Evolutionary conservation across 1,140 invertebrate genomes (phyloP).

Genomic region (Dendrolimus punctatus): DNA sequence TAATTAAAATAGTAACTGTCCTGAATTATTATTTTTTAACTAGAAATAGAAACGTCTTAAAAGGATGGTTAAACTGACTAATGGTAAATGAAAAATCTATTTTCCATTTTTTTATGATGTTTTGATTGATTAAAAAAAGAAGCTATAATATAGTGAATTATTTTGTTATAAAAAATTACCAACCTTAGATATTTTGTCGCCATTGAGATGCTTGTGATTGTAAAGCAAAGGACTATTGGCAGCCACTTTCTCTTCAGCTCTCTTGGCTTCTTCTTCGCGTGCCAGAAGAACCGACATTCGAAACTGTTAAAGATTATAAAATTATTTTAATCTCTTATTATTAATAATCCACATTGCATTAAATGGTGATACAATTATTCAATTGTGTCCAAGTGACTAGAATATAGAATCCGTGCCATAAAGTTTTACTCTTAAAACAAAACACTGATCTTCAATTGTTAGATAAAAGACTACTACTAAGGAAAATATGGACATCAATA

Average conservation of each 20-base stretch:
- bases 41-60: too few species aligned
- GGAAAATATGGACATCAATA: too few species aligned
- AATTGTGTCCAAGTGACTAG: too few species aligned
- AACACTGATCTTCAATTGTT: too few species aligned
- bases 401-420: too few species aligned
- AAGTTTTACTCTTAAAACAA: too few species aligned
- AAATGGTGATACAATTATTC: background rate
- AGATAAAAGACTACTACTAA: too few species aligned
- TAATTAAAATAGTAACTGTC: background rate
- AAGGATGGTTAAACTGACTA: too few species aligned
- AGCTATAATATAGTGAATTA: too few species aligned
- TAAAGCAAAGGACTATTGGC: conserved; percentile 40
- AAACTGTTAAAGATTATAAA: conserved; percentile 60
- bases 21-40: background rate
- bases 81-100: too few species aligned
- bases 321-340: background rate
- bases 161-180: background rate
- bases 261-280: conserved; percentile 74
- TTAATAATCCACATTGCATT: background rate
- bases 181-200: conserved; percentile 31
- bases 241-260: conserved; percentile 56
- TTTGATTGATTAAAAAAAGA: too few species aligned
- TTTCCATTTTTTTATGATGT: too few species aligned
- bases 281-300: conserved; percentile 80
- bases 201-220: conserved; percentile 24